A percentile compares a stretch with the other conserved stretches of the same genome.
phyloP scores from a whole-genome alignment of 2,113 vertebrate species.

The Struthidea cinerea region DNA sequence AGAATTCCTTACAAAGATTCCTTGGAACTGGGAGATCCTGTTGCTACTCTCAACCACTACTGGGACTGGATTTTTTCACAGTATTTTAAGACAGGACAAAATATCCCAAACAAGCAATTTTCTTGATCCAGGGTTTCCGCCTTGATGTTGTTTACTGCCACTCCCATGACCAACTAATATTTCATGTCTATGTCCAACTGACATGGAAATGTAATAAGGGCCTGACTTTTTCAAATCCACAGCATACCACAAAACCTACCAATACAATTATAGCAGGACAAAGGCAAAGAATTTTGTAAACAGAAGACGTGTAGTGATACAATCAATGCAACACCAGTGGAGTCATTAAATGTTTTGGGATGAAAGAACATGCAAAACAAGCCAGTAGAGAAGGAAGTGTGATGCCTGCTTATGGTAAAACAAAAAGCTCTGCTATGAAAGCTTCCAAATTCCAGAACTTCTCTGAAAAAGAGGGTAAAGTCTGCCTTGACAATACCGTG shows the following conservation, averaged over 20 bases:
- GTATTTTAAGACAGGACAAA: not conserved
- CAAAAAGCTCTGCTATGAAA: not conserved
- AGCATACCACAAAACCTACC: not conserved
- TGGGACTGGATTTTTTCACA: not conserved
- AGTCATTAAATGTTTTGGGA: not conserved
- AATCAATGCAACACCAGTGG: not conserved
- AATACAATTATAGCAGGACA: not conserved
- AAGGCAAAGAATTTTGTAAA: not conserved
- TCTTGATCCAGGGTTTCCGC: not conserved
- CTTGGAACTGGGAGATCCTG: not conserved
- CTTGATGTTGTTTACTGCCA: not conserved
- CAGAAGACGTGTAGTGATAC: not conserved
- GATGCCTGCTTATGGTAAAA: not conserved
- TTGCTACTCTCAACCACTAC: not conserved
- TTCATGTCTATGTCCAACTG: not conserved
- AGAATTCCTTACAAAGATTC: not conserved
- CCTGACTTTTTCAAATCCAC: not conserved
- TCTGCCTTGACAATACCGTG: not conserved
- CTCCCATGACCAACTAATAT: not conserved
- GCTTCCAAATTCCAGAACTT: not conserved
- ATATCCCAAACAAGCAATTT: not conserved
- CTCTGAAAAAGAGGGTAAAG: not conserved
- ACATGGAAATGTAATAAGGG: not conserved
- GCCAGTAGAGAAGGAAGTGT: not conserved
- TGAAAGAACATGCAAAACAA: not conserved